These are phyloP conservation scores for Agelas oroides DNA, from an alignment of 37 sponge, comb jelly and placozoan genomes.

Conservation along the genomic window DNA sequence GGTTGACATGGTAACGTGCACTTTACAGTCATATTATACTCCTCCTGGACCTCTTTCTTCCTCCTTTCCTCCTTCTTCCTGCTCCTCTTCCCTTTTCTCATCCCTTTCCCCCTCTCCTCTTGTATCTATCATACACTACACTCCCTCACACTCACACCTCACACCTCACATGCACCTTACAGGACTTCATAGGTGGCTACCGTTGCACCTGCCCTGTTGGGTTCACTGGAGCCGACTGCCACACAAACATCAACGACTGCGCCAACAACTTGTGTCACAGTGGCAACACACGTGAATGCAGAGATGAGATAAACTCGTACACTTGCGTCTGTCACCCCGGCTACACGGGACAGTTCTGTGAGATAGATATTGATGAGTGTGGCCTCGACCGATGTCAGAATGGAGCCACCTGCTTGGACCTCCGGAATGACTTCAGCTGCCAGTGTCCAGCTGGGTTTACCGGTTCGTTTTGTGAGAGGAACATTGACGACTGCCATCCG, in stretches of 20 bases:
- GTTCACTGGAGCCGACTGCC: conserved; percentile 36
- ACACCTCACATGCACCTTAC: too few species aligned
- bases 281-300: too few species aligned
- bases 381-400: conserved; percentile 4
- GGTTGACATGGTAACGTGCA: too few species aligned
- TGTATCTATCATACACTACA: too few species aligned
- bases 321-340: background rate
- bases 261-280: background rate
- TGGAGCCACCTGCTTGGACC: conserved; percentile 8
- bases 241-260: conserved; percentile 13
- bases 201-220: conserved; percentile 37
- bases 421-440: conserved; percentile 30
- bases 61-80: too few species aligned
- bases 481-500: conserved; percentile 31
- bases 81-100: too few species aligned
- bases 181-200: conserved; percentile 6
- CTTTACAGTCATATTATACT: too few species aligned
- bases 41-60: too few species aligned
- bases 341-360: conserved; percentile 40
- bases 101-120: too few species aligned
- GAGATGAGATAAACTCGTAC: too few species aligned
- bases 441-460: conserved; percentile 39
- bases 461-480: conserved; percentile 10
- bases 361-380: conserved; percentile 19
- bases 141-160: too few species aligned